Percentiles rank a stretch among this genome's conserved stretches.
Evolutionary conservation across 2,113 vertebrate species (phyloP).

Genomic region (Menidia beryllina): DNA sequence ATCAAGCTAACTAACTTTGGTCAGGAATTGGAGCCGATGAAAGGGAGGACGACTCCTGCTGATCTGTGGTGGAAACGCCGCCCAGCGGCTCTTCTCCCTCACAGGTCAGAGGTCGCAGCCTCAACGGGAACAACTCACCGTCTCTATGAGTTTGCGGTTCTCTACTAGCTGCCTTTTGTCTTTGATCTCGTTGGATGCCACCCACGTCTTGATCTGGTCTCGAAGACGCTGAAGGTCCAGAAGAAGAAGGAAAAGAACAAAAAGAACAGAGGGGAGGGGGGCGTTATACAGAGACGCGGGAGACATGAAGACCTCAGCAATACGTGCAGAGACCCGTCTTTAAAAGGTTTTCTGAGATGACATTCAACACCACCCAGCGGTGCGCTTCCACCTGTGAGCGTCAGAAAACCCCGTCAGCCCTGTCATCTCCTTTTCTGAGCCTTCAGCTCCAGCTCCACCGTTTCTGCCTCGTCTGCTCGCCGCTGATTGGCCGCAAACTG

Average conservation of each 20-base stretch:
- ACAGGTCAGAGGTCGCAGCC: background rate
- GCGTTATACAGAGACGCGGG: background rate
- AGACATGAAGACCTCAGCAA: conserved; percentile 39
- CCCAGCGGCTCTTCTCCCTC: background rate
- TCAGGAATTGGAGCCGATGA: too few relatives aligned
- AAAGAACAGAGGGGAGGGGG: too few relatives aligned
- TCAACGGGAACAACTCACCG: conserved; percentile 79
- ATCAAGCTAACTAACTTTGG: too few relatives aligned
- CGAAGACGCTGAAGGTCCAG: conserved; percentile 85
- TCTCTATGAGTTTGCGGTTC: conserved; percentile 93
- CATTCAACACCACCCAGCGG: conserved; percentile 7
- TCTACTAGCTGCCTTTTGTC: conserved; percentile 94
- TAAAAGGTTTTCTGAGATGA: conserved; percentile 38
- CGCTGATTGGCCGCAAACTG: background rate
- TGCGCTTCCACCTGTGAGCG: background rate
- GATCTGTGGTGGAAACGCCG: too few relatives aligned
- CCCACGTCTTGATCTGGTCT: conserved; percentile 98
- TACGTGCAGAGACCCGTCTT: conserved; percentile 52
- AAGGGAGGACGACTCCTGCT: too few relatives aligned
- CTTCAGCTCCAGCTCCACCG: background rate
- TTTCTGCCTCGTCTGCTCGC: background rate
- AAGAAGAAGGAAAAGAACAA: conserved; percentile 14
- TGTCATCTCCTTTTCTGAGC: background rate
- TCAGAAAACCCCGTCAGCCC: background rate
- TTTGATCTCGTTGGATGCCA: conserved; percentile 94